A percentile compares a stretch with the other conserved stretches of the same genome.
Conservation (phyloP, 2,113 vertebrate species). For the Ochotona princeps region DNA sequence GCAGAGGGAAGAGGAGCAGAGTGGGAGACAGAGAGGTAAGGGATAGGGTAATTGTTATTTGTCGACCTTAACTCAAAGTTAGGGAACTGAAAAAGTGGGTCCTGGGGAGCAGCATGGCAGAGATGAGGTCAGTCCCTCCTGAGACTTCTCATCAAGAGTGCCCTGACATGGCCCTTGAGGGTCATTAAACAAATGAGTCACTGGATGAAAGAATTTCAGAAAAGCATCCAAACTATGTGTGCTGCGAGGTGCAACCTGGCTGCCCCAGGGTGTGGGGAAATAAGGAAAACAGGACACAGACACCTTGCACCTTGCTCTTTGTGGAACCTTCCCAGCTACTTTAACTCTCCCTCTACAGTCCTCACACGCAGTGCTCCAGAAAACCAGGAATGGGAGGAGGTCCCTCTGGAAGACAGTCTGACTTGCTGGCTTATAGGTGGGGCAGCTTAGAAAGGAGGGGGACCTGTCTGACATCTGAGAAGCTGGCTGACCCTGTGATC, state of each 20-base stretch:
- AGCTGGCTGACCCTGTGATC: background rate
- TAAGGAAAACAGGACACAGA: background rate
- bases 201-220: constrained; percentile 61
- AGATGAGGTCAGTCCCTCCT: background rate
- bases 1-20: too few relatives aligned
- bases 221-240: constrained; percentile 65
- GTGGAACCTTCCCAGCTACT: constrained; percentile 22
- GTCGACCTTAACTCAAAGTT: background rate
- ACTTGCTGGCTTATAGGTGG: background rate
- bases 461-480: background rate
- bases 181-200: constrained; percentile 58
- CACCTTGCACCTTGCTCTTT: background rate
- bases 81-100: background rate
- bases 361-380: background rate
- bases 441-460: background rate
- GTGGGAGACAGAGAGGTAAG: too few relatives aligned
- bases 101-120: background rate
- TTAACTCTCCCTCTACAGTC: background rate
- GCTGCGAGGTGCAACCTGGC: constrained; percentile 9
- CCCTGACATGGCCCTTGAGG: constrained; percentile 7
- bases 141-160: constrained; percentile 26
- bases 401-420: background rate
- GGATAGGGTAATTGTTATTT: background rate
- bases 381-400: background rate
- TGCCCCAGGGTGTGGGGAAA: background rate